Conservation (phyloP, 2,113 vertebrate genomes). For the Brachionichthys hirsutus region DNA sequence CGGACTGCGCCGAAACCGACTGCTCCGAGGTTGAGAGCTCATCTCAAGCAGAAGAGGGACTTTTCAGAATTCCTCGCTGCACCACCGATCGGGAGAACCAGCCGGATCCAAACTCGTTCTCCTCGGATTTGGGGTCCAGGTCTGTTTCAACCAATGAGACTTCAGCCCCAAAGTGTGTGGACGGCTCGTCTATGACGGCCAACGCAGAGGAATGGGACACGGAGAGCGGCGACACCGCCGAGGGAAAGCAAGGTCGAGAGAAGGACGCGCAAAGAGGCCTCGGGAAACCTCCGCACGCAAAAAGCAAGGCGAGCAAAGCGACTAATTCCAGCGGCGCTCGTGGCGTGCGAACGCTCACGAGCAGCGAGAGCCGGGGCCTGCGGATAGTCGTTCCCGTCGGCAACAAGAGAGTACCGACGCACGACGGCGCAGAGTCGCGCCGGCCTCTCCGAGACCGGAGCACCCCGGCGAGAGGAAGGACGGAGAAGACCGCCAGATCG, state of each 20-base stretch:
- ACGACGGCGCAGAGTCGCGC: slow-evolving; percentile 68
- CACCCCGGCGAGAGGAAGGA: slow-evolving; percentile 76
- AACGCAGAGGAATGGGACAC: slow-evolving; percentile 74
- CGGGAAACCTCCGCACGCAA: slow-evolving; percentile 51
- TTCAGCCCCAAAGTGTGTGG: slow-evolving; percentile 42
- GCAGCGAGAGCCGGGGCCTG: slow-evolving; percentile 85
- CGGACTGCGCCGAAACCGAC: slow-evolving; percentile 86
- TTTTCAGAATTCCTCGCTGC: slow-evolving; percentile 36
- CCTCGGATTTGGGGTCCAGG: slow-evolving; percentile 71
- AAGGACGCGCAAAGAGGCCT: slow-evolving; percentile 35
- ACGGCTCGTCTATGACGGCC: slow-evolving; percentile 35
- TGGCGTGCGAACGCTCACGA: slow-evolving; percentile 78
- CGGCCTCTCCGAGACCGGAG: slow-evolving; percentile 79
- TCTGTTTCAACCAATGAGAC: slow-evolving; percentile 61
- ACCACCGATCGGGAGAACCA: slow-evolving; percentile 40
- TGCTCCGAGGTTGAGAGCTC: slow-evolving; percentile 84
- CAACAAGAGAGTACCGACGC: slow-evolving; percentile 78
- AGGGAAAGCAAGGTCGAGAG: slow-evolving; percentile 49
- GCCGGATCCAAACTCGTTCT: slow-evolving; percentile 67
- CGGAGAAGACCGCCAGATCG: slow-evolving; percentile 75
- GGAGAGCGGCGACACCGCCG: slow-evolving; percentile 65
- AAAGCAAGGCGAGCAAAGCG: slow-evolving; percentile 73
- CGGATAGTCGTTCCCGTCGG: slow-evolving; percentile 91
- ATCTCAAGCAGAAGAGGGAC: slow-evolving; percentile 49
- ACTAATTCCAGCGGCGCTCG: slow-evolving; percentile 54